Conservation (phyloP, 2,888 invertebrate species). For the Cephus sareptanus region DNA sequence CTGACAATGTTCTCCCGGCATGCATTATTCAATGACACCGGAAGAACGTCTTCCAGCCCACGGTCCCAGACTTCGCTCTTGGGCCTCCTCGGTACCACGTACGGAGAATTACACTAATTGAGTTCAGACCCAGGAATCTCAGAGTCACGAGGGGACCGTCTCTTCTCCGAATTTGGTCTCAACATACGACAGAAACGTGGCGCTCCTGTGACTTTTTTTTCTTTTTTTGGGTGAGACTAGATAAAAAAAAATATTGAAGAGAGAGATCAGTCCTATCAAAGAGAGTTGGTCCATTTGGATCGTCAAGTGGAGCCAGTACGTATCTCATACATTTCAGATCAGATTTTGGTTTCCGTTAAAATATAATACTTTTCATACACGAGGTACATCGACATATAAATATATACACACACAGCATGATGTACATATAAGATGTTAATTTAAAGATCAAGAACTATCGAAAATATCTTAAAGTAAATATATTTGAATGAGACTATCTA, state of each 20-base stretch:
- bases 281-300: neutral
- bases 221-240: neutral
- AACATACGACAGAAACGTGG: neutral
- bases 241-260: neutral
- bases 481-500: neutral
- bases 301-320: no score
- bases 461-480: neutral
- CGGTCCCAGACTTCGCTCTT: neutral
- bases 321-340: neutral
- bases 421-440: neutral
- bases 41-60: slow-evolving; percentile 26
- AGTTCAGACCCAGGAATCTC: slow-evolving; percentile 11
- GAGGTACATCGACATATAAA: no score
- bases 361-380: neutral
- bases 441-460: no score
- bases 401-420: no score
- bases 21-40: slow-evolving; percentile 42
- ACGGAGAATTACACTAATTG: slow-evolving; percentile 26
- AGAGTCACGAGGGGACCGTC: neutral
- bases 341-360: neutral
- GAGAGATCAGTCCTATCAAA: neutral
- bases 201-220: neutral
- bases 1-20: slow-evolving; percentile 33
- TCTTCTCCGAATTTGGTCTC: neutral
- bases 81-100: slow-evolving; percentile 16